Base-by-base conservation (phyloP, 2,113 vertebrate species). In the Macheiramphus alcinus region DNA sequence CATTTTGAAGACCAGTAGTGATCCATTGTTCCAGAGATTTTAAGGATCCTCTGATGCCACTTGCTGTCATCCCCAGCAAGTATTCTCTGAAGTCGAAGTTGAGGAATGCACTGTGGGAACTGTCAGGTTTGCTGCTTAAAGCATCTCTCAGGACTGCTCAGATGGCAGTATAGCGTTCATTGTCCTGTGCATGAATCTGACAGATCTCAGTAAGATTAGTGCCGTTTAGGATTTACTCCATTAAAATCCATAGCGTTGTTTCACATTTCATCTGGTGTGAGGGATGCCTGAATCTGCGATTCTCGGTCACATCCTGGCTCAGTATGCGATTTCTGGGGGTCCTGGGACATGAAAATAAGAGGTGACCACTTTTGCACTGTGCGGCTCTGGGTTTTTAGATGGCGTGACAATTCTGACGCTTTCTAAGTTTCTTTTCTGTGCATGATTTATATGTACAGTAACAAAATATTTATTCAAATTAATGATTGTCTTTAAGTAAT, bases 391-490 rank as follows among this genome's bases (percentile, higher is more conserved):
- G n/a, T 7, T 47, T 70, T 88, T 13, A 43, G 55, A 4, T 45
- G 47, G 13, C 2, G 5, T 59, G 38, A 74, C 55, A 71, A 3
- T 65, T 38, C 36, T 67, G 67, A 16, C 1, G 3, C 32, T 74
- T 82, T 15, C 21, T 10, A 0, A 26, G 13, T 50, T 91, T 25
- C 8, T 76, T 85, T 58, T 58, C 80, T 53, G 23, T 55, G 9
- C 32, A 10, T 73, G 58, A 94, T 94, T 94, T 91, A n/a, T 71
- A 43, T 45, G 50, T 72, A 45, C 0, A 1, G 14, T 74, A 94
- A 73, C 90, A 87, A 95, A 91, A 96, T 75, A 75, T 38, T 90
- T 91, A 80, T n/a, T 96, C 87, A 89, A 93, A 96, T 97, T 93
- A 97, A 96, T 93, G 38, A 29, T 76, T 74, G 62, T 66, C 75